Conservation (phyloP, 2,888 invertebrate genomes). For the Callosobruchus maculatus region DNA sequence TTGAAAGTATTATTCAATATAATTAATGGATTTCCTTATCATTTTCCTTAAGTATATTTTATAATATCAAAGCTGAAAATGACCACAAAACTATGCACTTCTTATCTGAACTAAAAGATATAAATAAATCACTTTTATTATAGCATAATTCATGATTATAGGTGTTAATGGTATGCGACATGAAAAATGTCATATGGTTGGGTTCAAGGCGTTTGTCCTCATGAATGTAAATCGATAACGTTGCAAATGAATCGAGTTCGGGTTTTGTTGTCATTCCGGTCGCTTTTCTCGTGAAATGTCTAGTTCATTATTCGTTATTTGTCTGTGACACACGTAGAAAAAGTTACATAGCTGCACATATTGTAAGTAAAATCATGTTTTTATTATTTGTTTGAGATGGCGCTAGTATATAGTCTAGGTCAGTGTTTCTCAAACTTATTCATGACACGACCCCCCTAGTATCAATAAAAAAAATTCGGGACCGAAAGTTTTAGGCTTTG, state of each 20-base stretch:
- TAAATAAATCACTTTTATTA: background rate
- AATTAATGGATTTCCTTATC: no score
- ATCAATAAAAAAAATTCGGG: no score
- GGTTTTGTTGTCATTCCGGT: background rate
- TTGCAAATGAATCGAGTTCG: background rate
- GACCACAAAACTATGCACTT: background rate
- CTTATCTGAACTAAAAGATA: background rate
- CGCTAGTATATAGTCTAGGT: no score
- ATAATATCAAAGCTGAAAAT: background rate
- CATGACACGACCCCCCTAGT: no score
- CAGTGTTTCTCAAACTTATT: no score
- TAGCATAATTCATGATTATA: background rate
- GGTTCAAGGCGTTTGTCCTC: background rate
- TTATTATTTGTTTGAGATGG: no score
- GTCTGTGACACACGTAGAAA: no score
- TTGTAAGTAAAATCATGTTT: no score
- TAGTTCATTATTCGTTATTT: background rate
- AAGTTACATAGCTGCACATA: no score
- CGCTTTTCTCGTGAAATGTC: background rate
- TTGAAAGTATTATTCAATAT: no score
- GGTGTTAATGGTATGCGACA: background rate
- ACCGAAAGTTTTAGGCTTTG: no score
- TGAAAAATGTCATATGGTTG: background rate
- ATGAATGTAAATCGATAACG: background rate
- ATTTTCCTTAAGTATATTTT: no score